These are phyloP conservation scores for Oscheius sp. DNA, from an alignment of 1,140 invertebrate species.

Conservation along the genomic window DNA sequence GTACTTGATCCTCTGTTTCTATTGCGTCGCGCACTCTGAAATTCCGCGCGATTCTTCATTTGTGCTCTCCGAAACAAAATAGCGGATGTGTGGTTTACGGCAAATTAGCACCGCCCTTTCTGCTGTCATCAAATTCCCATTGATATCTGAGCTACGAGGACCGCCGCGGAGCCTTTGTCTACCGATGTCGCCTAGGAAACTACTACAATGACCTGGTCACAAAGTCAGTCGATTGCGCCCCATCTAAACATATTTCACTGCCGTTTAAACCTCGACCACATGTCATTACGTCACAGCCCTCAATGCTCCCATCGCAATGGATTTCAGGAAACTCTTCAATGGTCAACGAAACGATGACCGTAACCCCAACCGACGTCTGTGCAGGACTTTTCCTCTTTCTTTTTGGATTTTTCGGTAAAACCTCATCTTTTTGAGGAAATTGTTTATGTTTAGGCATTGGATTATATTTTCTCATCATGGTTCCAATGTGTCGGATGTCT, in stretches of 20 bases:
- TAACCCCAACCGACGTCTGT: not conserved
- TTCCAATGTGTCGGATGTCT: slow-evolving; percentile 39
- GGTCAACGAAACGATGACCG: not conserved
- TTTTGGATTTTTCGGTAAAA: slow-evolving; percentile 2
- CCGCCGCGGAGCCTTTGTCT: too few relatives aligned
- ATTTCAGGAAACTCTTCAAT: not conserved
- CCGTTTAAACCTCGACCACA: too few relatives aligned
- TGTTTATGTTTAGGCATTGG: slow-evolving; percentile 6
- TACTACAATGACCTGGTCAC: too few relatives aligned
- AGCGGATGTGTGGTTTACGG: not conserved
- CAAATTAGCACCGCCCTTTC: slow-evolving; percentile 3
- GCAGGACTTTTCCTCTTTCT: slow-evolving; percentile 19
- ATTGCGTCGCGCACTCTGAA: too few relatives aligned
- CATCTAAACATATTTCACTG: too few relatives aligned
- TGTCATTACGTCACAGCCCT: too few relatives aligned
- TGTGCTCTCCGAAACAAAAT: too few relatives aligned
- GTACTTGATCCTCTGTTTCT: too few relatives aligned
- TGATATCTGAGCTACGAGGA: slow-evolving; percentile 6
- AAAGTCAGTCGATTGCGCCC: too few relatives aligned
- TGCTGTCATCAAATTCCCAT: slow-evolving; percentile 10
- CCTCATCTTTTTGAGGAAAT: not conserved
- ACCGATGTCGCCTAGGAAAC: too few relatives aligned
- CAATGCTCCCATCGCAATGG: too few relatives aligned
- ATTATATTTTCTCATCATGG: slow-evolving; percentile 12
- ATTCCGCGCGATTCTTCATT: too few relatives aligned